Evolutionary conservation across 2,797 vertebrate species (phyloP), one percentile per base, ranked within the genome.

Genomic region (Gastrophryne carolinensis): DNA sequence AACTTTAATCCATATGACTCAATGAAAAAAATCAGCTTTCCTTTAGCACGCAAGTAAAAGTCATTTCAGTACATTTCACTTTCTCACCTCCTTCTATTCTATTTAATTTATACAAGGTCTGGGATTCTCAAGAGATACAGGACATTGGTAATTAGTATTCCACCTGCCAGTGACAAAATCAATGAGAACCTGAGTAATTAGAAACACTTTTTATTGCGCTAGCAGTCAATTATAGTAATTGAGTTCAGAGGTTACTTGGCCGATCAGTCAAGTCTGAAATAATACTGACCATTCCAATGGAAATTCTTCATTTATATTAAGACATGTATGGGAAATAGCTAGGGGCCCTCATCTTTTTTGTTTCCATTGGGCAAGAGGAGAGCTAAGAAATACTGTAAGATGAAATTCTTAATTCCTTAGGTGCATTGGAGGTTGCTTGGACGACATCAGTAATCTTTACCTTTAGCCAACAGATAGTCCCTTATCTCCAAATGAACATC

Each of bases 211-310:
- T 56, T 68, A 68, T 56, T 68, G 65, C 65, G 29, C 52, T 39
- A 54, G 50, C 50, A 39, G 65, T 68, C 65, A 68, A 54, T 68
- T 68, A 68, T 26, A 54, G 65, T 68, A 68, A 68, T 68, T 68
- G 23, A 56, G 65, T 53, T 68, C 65, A 68, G 50, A 35, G 64
- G 65, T 68, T 56, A 68, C 26, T 68, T 24, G 65, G 29, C 56
- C 34, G n/a, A 24, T 54, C 50, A 7, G 34, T 68, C 24, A 56
- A 39, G 65, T 29, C 50, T 68, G 34, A 29, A 27, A 68, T 56
- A 68, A 68, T 39, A 68, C 65, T 56, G 65, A 68, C 50, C 65
- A 68, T 32, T 68, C 56, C 65, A 68, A 68, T 68, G 53, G 34
- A 56, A 39, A 39, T n/a, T 52, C 34, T 35, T 53, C 24, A 39